These are phyloP conservation scores for Zonitis immaculata DNA, from an alignment of 2,888 invertebrate genomes.

Conservation along the genomic window DNA sequence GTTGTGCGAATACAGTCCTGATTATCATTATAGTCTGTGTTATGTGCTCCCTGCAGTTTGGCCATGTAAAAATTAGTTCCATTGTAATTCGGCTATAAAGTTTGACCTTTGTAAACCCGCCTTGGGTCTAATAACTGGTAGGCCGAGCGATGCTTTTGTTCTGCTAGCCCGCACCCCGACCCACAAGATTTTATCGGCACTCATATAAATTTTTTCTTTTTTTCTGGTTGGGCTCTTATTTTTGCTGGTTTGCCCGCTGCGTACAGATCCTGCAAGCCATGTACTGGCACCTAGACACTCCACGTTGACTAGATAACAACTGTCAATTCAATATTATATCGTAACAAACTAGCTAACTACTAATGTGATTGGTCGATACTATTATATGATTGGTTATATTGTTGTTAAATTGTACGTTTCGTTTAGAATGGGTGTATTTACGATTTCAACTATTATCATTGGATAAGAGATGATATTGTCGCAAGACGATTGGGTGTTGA, in stretches of 20 bases:
- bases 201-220: constrained; percentile 40
- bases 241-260: constrained; percentile 50
- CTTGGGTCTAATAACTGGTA: constrained; percentile 47
- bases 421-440: constrained; percentile 42
- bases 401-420: constrained; percentile 36
- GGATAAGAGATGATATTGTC: constrained; percentile 17
- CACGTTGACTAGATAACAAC: constrained; percentile 44
- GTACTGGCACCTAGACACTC: constrained; percentile 50
- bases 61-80: constrained; percentile 40
- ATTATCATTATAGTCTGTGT: neutral
- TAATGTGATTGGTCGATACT: constrained; percentile 27
- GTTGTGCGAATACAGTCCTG: neutral
- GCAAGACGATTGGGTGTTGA: constrained; percentile 30
- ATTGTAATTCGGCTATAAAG: constrained; percentile 46
- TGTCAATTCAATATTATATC: constrained; percentile 37
- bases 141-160: constrained; percentile 47
- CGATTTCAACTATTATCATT: constrained; percentile 16
- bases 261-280: constrained; percentile 48
- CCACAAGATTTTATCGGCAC: constrained; percentile 49
- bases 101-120: constrained; percentile 46
- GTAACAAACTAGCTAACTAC: constrained; percentile 37
- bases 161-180: constrained; percentile 46
- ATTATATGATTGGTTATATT: no score
- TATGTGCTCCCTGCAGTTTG: neutral
- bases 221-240: constrained; percentile 50